A percentile compares a stretch with the other conserved stretches of the same genome.
These are phyloP conservation scores for Pterois miles DNA, from an alignment of 2,797 vertebrate genomes.

Conservation along the genomic window DNA sequence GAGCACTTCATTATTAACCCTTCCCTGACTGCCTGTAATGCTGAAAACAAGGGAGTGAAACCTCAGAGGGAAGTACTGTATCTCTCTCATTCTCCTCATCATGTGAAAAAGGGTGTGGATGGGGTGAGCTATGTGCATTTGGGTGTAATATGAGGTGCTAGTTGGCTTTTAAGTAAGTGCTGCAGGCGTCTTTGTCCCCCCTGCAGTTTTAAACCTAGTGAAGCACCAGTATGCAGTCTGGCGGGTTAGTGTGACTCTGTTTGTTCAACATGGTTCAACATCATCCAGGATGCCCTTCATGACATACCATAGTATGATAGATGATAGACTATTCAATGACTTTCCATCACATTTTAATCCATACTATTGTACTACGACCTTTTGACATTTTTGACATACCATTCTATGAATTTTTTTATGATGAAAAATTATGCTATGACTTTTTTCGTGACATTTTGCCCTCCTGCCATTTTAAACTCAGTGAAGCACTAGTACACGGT, in stretches of 20 bases:
- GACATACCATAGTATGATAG: too few species aligned
- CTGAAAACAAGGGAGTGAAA: slow-evolving; percentile 12
- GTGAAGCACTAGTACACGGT: too few species aligned
- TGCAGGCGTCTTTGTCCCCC: slow-evolving; percentile 35
- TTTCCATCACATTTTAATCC: too few species aligned
- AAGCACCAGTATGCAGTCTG: slow-evolving; percentile 29
- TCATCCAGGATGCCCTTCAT: background rate
- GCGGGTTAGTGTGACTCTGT: slow-evolving; percentile 20
- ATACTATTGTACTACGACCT: too few species aligned
- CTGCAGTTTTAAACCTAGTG: slow-evolving; percentile 36
- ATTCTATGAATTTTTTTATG: too few species aligned
- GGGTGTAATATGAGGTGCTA: slow-evolving; percentile 49
- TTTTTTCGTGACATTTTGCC: too few species aligned
- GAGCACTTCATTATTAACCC: slow-evolving; percentile 52
- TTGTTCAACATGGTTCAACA: slow-evolving; percentile 7
- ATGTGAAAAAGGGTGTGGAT: slow-evolving; percentile 16
- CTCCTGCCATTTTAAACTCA: too few species aligned
- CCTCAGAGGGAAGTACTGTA: slow-evolving; percentile 39
- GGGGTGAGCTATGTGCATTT: slow-evolving; percentile 25
- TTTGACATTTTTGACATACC: too few species aligned
- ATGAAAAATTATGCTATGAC: too few species aligned
- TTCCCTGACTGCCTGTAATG: background rate
- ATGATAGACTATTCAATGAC: too few species aligned
- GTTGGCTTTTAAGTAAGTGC: slow-evolving; percentile 36
- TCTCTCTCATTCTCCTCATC: slow-evolving; percentile 15